Evolutionary conservation across 2,113 vertebrate genomes (phyloP), one percentile per base, ranked within the genome.

Genomic region (Gymnogyps californianus): DNA sequence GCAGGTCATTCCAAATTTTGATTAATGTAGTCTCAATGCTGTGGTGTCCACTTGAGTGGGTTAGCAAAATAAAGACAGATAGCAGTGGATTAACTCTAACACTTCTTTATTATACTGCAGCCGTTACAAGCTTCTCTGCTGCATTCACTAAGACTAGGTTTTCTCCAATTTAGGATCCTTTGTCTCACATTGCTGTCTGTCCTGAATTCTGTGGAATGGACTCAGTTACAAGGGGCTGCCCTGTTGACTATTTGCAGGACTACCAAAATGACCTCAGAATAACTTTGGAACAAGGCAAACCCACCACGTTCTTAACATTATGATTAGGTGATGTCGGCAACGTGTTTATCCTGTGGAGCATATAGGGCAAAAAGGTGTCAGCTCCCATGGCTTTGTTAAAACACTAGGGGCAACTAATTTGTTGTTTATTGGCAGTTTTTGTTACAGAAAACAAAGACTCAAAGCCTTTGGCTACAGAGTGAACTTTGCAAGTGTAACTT

Each of bases 41-140:
- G 71, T 95, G 87, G 78, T 66, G 61, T 87, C 93, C 95, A 94
- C 79, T 52, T 10, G 15, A 94, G 85, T 94, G 89, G 93, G 66
- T 86, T 97, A 93, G 87, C 87, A 94, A 97, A 96, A 96, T 96
- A 47, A 96, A 87, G 58, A 87, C 88, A 81, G 95, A 95, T 91
- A 89, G 88, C 83, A 44, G 87, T 87, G 85, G 82, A 97, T 94
- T 92, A 94, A 89, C 85, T 87, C 70, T 46, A 93, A 96, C 62
- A n/a, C 44, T 97, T 81, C 66, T 97, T 93, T 86, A 77, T 85
- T 89, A 75, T 47, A 59, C 28, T 34, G 66, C 69, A 89, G 90
- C 61, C 25, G 1, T 83, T 84, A 13, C 20, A 87, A 83, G 58
- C 81, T 94, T 93, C 49, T 86, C 25, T 26, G 16, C 42, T 92